Conservation (phyloP, 2,888 invertebrate genomes). For the Chydorus sphaericus region DNA sequence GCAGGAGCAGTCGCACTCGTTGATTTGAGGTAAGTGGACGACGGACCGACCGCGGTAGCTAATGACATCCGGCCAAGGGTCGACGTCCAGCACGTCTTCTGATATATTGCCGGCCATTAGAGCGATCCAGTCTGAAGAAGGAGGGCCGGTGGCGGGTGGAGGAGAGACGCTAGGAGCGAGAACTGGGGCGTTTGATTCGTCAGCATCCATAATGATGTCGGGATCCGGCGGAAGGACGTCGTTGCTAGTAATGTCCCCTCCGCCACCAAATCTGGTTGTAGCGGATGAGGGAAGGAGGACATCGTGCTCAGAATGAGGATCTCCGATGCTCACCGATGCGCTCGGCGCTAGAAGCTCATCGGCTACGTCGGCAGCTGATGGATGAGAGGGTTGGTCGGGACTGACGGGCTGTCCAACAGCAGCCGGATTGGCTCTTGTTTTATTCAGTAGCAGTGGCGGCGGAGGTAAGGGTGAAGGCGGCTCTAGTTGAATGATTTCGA, state of each 20-base stretch:
- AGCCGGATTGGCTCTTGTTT: constrained; percentile 1
- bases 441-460: neutral
- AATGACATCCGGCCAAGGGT: neutral
- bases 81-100: constrained; percentile 8
- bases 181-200: neutral
- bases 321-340: too few species aligned
- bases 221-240: constrained; percentile 1
- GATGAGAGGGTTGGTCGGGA: neutral
- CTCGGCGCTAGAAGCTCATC: neutral
- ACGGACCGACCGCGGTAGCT: constrained; percentile 4
- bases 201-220: neutral
- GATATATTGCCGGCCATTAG: constrained; percentile 12
- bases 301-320: too few species aligned
- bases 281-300: too few species aligned
- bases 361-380: neutral
- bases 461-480: neutral
- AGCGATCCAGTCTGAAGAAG: too few species aligned
- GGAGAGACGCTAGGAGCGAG: neutral
- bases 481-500: constrained; percentile 34
- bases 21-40: neutral
- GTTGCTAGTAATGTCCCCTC: too few species aligned
- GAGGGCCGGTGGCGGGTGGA: neutral
- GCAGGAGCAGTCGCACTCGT: neutral
- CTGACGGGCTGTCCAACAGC: neutral
- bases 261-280: too few species aligned